Evolutionary conservation across 2,888 invertebrate genomes (phyloP), one percentile per base, ranked within the genome.

Genomic region (Lepidonotus clava): DNA sequence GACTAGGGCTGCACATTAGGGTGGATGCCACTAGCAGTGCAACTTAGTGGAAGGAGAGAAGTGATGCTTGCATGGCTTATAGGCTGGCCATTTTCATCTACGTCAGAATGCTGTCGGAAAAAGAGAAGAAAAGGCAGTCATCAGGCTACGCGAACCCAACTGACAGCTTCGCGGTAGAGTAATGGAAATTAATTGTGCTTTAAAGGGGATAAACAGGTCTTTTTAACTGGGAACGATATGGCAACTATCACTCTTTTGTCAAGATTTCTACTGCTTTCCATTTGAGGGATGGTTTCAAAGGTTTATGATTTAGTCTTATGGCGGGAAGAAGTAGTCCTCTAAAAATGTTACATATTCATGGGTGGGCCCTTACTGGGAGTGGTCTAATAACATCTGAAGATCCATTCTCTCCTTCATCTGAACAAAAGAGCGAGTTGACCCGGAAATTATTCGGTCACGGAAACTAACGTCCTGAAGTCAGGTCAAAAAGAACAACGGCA

Each of bases 51-150:
- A 76, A 46, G 80, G 80, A 80, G n/a, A 80, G 80, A 41, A 80
- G 46, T 80, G 86, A 86, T 86, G 86, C 86, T 86, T 86, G 86
- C 86, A 84, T 86, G 71, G 34, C 53, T 32, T 32, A 86, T 67
- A 80, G 80, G 80, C 38, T 84, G 83, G 67, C 83, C 86, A 66
- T 34, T 36, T 51, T 85, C 85, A 61, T 71, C 85, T 71, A 51
- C 85, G 71, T 41, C 85, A 71, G 51, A 36, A 41, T 46, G 71
- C 85, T 85, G 85, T 66, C 24, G 41, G 85, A 85, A 85, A 66
- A 85, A 85, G 28, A 80, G 80, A 80, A n/a, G 46, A 41, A 80
- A 80, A 71, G n/a, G 71, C 46, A 24, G 46, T 11, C 76, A 76
- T 80, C 80, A 80, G 80, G 80, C 80, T 24, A 32, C 67, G 8